Conservation (phyloP, 2,888 invertebrate species). For the Papilio protenor region DNA sequence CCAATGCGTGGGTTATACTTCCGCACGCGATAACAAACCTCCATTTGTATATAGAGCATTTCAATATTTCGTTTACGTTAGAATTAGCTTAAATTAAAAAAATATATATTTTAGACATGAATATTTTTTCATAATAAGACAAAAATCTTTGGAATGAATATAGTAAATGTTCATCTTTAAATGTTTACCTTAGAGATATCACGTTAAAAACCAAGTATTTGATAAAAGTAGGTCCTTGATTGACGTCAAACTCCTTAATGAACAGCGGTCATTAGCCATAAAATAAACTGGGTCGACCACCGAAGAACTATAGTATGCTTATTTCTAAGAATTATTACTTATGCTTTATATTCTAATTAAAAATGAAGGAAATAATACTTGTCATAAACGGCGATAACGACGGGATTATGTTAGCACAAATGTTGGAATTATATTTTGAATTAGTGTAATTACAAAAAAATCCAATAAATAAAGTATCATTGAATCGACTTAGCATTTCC, state of each 20-base stretch:
- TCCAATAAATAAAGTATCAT: neutral
- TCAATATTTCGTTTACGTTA: neutral
- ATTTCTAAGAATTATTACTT: constrained; percentile 5
- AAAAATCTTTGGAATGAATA: no score
- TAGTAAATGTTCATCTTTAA: no score
- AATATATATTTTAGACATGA: no score
- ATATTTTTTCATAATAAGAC: no score
- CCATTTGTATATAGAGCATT: neutral
- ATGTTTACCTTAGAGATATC: no score
- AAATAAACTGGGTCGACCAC: constrained; percentile 8
- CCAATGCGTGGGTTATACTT: neutral
- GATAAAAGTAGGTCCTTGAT: neutral
- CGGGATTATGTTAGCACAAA: neutral
- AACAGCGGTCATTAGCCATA: neutral
- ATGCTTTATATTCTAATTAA: constrained; percentile 13
- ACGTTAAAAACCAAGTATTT: no score
- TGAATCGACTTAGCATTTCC: neutral
- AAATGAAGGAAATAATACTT: neutral
- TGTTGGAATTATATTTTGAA: neutral
- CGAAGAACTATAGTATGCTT: neutral
- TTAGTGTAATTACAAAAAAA: no score
- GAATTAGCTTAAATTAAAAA: neutral
- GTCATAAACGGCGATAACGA: neutral
- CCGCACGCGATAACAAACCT: constrained; percentile 16
- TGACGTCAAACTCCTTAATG: neutral